phyloP scores from a whole-genome alignment of 1,140 invertebrate genomes.

The Plectrocnemia conspersa region DNA sequence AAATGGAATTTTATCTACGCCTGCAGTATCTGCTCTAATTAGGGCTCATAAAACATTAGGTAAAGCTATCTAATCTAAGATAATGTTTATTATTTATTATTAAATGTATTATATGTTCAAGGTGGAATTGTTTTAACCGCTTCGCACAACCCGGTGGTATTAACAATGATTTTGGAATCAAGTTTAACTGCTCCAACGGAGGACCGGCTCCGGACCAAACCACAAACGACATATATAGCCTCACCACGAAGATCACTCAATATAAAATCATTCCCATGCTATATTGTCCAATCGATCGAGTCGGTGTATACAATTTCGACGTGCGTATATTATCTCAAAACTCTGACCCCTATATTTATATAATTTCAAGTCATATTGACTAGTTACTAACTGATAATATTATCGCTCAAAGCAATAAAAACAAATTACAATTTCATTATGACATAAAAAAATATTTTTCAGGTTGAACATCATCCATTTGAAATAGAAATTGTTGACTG shows the following conservation, averaged over 20 bases:
- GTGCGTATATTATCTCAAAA: slow-evolving; percentile 41
- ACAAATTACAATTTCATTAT: no score
- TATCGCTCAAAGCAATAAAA: slow-evolving; percentile 6
- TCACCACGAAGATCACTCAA: slow-evolving; percentile 71
- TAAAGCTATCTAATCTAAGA: no score
- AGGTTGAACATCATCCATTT: slow-evolving; percentile 71
- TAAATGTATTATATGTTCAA: no score
- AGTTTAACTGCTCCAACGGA: slow-evolving; percentile 96
- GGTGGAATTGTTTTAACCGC: slow-evolving; percentile 97
- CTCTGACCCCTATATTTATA: slow-evolving; percentile 4
- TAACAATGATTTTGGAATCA: slow-evolving; percentile 97
- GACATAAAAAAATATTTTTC: no score
- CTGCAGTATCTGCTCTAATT: slow-evolving; percentile 87
- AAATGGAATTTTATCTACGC: slow-evolving; percentile 89
- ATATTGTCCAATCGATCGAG: slow-evolving; percentile 68
- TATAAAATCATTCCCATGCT: slow-evolving; percentile 79
- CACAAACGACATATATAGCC: slow-evolving; percentile 84
- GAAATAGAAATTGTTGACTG: slow-evolving; percentile 89
- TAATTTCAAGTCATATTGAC: slow-evolving; percentile 12
- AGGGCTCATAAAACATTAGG: slow-evolving; percentile 70
- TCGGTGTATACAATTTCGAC: slow-evolving; percentile 58
- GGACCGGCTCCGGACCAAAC: slow-evolving; percentile 90
- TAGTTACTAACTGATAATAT: slow-evolving; percentile 13
- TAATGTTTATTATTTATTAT: no score
- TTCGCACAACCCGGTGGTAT: slow-evolving; percentile 99